Evolutionary conservation across 2,888 invertebrate species (phyloP).

Genomic region (Xestia c-nigrum): DNA sequence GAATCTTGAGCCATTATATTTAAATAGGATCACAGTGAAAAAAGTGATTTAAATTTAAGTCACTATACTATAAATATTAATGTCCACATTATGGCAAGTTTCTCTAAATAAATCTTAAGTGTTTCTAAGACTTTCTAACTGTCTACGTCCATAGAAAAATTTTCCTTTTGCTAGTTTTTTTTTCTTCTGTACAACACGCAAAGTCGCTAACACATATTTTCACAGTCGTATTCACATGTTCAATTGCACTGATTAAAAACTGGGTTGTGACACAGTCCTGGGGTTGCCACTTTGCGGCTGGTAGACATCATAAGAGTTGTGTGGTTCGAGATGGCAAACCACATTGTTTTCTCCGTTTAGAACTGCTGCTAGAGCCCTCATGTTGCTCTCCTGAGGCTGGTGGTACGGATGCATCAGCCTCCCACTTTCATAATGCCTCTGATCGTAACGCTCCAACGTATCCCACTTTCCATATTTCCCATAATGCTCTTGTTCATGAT

Average conservation of each 20-base stretch:
- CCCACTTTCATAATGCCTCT: conserved; percentile 88
- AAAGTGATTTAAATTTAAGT: conserved; percentile 88
- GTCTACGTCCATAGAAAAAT: conserved; percentile 88
- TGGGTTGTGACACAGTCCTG: conserved; percentile 88
- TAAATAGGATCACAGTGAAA: conserved; percentile 91
- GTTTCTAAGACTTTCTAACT: conserved; percentile 82
- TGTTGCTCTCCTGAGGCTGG: conserved; percentile 90
- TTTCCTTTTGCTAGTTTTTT: conserved; percentile 78
- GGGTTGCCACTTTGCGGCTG: conserved; percentile 86
- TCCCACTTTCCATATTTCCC: conserved; percentile 90
- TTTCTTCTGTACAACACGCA: conserved; percentile 81
- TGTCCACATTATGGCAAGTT: conserved; percentile 90
- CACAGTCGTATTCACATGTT: conserved; percentile 63
- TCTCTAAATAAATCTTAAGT: conserved; percentile 86
- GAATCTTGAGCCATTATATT: conserved; percentile 88
- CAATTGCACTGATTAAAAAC: conserved; percentile 82
- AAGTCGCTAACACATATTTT: conserved; percentile 73
- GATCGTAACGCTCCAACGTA: conserved; percentile 88
- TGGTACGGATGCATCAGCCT: conserved; percentile 89
- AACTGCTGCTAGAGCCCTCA: conserved; percentile 93
- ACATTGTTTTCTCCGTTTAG: conserved; percentile 96
- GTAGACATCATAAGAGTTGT: conserved; percentile 89
- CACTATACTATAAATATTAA: conserved; percentile 84
- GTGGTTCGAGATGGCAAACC: conserved; percentile 96
- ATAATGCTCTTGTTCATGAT: conserved; percentile 87